A percentile compares a stretch with the other conserved stretches of the same genome.
Evolutionary conservation across 1,140 invertebrate genomes (phyloP).

Genomic region (Aphis gossypii): DNA sequence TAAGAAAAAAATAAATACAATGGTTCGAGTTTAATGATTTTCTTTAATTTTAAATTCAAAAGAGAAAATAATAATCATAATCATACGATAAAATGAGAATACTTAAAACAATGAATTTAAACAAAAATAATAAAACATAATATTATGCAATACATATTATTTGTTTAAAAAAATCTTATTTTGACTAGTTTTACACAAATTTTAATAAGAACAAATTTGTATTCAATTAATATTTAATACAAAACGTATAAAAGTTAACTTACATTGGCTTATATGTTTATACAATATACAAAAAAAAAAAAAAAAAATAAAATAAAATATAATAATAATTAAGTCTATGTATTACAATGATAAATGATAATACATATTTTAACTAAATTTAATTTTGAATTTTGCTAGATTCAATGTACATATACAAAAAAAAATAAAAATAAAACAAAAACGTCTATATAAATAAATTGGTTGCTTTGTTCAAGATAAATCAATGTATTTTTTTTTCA

Average conservation of each 20-base stretch:
- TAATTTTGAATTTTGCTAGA: constrained; percentile 54
- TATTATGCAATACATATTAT: constrained; percentile 18
- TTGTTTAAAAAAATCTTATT: constrained; percentile 48
- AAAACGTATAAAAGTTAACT: constrained; percentile 52
- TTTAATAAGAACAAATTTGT: constrained; percentile 36
- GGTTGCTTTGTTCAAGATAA: constrained; percentile 39
- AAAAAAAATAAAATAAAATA: not conserved
- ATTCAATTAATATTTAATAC: constrained; percentile 23
- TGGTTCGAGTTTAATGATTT: not conserved
- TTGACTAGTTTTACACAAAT: constrained; percentile 55
- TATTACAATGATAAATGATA: not conserved
- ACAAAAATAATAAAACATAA: constrained; percentile 33
- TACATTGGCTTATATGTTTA: constrained; percentile 30
- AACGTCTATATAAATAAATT: constrained; percentile 13
- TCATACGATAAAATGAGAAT: constrained; percentile 36
- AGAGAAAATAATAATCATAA: constrained; percentile 29
- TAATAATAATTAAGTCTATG: not conserved
- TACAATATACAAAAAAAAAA: constrained; percentile 42
- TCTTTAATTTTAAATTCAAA: constrained; percentile 39
- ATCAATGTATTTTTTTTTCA: constrained; percentile 9
- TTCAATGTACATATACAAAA: constrained; percentile 37
- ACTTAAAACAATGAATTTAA: constrained; percentile 50
- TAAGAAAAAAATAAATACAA: not conserved
- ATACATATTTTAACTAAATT: constrained; percentile 29
- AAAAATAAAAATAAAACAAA: constrained; percentile 44